Evolutionary conservation across 2,113 vertebrate species (phyloP).

Genomic region (Xenotilapia leptura): DNA sequence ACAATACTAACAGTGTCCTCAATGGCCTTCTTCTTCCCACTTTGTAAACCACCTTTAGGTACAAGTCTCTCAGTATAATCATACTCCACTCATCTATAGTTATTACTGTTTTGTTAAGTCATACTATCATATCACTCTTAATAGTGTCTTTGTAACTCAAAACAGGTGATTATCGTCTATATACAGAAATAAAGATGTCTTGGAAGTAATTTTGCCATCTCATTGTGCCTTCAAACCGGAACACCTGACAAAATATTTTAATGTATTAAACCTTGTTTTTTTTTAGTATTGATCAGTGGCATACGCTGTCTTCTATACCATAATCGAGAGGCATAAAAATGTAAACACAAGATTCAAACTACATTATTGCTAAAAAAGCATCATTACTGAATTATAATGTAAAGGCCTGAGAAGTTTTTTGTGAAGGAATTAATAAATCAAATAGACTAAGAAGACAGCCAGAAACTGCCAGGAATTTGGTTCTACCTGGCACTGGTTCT

Average conservation of each 20-base stretch:
- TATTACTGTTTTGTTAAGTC: background rate
- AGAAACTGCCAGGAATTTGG: background rate
- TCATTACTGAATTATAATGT: background rate
- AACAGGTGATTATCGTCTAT: background rate
- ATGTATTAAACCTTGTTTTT: background rate
- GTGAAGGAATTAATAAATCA: background rate
- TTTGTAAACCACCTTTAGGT: background rate
- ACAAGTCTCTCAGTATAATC: background rate
- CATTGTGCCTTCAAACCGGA: background rate
- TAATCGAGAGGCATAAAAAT: background rate
- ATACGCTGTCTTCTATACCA: background rate
- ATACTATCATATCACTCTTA: background rate
- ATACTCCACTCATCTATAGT: background rate
- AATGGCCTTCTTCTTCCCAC: background rate
- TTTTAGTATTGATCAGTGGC: background rate
- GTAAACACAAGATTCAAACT: background rate
- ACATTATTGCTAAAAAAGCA: constrained; percentile 17
- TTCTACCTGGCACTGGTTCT: background rate
- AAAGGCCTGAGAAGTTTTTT: background rate
- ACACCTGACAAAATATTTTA: background rate
- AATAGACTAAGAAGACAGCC: background rate
- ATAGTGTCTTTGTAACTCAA: background rate
- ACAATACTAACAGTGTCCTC: background rate
- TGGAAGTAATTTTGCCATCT: background rate
- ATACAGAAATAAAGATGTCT: background rate